Percentiles rank a stretch among this genome's conserved stretches.
Conservation (phyloP, 35 echinoderm and acorn worm species). For the Apostichopus californicus region DNA sequence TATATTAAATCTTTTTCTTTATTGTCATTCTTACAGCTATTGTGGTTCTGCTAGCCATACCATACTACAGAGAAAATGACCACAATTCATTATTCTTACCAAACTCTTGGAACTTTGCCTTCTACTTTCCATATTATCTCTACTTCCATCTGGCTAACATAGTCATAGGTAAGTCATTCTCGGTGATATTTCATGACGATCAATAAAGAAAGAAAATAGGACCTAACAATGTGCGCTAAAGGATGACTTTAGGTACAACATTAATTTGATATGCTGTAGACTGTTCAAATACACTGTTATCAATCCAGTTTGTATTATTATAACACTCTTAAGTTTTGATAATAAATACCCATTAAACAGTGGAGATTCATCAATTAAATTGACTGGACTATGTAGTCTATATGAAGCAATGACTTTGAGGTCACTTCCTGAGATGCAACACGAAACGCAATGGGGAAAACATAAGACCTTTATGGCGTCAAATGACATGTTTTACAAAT, state of each 20-base stretch:
- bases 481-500: too few species aligned
- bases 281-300: background rate
- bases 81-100: constrained; percentile 58
- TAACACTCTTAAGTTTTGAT: too few species aligned
- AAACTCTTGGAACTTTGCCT: constrained; percentile 57
- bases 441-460: too few species aligned
- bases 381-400: too few species aligned
- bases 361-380: too few species aligned
- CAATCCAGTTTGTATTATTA: background rate
- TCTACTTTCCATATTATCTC: constrained; percentile 73
- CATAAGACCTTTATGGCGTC: too few species aligned
- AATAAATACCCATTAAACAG: too few species aligned
- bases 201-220: background rate
- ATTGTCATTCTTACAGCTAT: constrained; percentile 54
- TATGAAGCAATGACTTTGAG: too few species aligned
- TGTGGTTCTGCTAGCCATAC: constrained; percentile 57
- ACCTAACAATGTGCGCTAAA: background rate
- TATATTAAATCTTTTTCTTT: background rate
- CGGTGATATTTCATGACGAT: background rate
- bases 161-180: constrained; percentile 53
- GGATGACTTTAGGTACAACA: too few species aligned
- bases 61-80: constrained; percentile 55
- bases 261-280: background rate
- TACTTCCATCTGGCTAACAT: constrained; percentile 64
- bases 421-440: too few species aligned